Conservation (phyloP, 2,888 invertebrate genomes). For the Acleris literana region DNA sequence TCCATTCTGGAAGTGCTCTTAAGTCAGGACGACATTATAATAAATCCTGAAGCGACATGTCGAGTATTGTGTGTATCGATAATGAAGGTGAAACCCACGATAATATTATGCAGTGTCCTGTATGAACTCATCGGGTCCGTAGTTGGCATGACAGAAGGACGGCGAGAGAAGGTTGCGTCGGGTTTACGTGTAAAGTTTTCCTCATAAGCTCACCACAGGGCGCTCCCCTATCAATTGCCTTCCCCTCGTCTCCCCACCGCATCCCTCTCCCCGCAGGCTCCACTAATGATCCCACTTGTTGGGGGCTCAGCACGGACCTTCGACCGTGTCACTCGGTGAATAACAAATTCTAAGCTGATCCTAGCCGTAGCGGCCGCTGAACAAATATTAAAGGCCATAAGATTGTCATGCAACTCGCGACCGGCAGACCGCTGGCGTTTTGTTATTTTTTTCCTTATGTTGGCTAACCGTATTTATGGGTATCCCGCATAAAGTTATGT, state of each 20-base stretch:
- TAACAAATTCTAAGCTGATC: conserved; percentile 78
- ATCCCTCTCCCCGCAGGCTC: conserved; percentile 51
- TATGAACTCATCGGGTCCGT: conserved; percentile 62
- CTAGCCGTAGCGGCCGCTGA: conserved; percentile 52
- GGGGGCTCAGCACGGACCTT: conserved; percentile 79
- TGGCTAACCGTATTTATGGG: conserved; percentile 26
- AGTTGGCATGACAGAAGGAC: conserved; percentile 48
- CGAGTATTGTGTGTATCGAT: conserved; percentile 2
- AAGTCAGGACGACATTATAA: conserved; percentile 1
- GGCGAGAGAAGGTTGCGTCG: conserved; percentile 54
- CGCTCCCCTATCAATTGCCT: conserved; percentile 80
- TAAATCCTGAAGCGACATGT: not conserved
- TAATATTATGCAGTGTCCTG: conserved; percentile 48
- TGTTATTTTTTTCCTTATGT: conserved; percentile 40
- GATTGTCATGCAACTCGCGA: conserved; percentile 43
- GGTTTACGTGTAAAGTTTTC: conserved; percentile 78
- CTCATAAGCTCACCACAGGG: conserved; percentile 76
- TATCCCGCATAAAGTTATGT: not conserved
- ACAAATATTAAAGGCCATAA: conserved; percentile 54
- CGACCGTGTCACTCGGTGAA: conserved; percentile 77
- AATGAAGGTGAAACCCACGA: conserved; percentile 22
- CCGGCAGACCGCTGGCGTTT: conserved; percentile 40
- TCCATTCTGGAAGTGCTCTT: conserved; percentile 5
- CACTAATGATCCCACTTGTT: conserved; percentile 83
- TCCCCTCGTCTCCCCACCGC: conserved; percentile 47